Percentiles rank a stretch among this genome's conserved stretches.
These are phyloP conservation scores for Tauraco erythrolophus DNA, from an alignment of 2,113 vertebrate genomes.

Conservation along the genomic window DNA sequence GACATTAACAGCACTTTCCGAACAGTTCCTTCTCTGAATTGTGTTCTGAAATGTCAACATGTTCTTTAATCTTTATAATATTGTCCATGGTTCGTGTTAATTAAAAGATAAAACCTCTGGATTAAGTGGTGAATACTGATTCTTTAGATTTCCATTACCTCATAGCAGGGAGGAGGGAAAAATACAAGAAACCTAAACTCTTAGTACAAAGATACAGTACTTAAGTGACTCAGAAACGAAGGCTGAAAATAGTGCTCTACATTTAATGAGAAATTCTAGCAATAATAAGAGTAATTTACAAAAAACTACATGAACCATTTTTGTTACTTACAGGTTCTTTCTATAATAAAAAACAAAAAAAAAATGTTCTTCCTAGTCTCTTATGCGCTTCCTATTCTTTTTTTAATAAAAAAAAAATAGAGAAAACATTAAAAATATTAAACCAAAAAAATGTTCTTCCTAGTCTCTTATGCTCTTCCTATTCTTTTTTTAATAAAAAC, in stretches of 20 bases:
- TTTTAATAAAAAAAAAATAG: not conserved
- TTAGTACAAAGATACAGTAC: not conserved
- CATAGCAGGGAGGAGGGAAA: not conserved
- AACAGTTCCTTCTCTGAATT: not conserved
- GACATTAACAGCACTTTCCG: not conserved
- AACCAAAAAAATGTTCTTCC: not conserved
- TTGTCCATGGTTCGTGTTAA: not conserved
- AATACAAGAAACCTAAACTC: fast-evolving
- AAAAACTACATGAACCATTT: not conserved
- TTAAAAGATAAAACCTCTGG: not conserved
- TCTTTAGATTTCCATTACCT: not conserved
- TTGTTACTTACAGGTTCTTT: not conserved
- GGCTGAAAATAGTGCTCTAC: not conserved
- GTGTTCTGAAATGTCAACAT: not conserved
- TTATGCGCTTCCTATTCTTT: not conserved
- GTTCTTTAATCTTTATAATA: not conserved
- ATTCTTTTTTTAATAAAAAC: not conserved
- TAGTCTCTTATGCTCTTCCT: not conserved
- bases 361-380: not conserved
- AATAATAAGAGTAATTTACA: not conserved
- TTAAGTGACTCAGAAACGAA: not conserved
- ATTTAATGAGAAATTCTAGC: not conserved
- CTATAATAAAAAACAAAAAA: not conserved
- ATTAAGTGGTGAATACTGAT: not conserved
- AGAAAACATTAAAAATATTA: not conserved